phyloP scores from a whole-genome alignment of 2,888 invertebrate genomes.

The Hyles lineata region DNA sequence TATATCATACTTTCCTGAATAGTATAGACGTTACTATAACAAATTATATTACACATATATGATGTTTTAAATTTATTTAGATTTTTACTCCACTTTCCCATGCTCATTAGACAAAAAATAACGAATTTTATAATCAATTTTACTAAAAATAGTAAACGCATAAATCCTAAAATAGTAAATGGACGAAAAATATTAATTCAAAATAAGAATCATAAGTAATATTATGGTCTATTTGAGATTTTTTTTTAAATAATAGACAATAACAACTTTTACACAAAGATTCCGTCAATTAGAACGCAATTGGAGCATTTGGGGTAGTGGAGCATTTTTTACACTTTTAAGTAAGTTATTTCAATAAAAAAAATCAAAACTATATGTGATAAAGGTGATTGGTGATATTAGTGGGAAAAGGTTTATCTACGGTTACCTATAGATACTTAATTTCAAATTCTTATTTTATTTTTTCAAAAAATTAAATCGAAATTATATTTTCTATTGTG shows the following conservation, averaged over 20 bases:
- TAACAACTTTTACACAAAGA: background rate
- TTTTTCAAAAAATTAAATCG: slow-evolving; percentile 46
- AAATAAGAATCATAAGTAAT: background rate
- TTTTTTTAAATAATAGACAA: background rate
- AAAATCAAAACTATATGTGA: slow-evolving; percentile 52
- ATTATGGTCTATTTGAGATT: background rate
- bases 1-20: background rate
- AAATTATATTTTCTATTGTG: slow-evolving; percentile 31
- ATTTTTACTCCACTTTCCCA: slow-evolving; percentile 7
- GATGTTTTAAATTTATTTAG: background rate
- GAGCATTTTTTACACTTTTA: background rate
- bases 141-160: background rate
- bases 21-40: slow-evolving; percentile 10
- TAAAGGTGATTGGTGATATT: slow-evolving; percentile 71
- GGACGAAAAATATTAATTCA: background rate
- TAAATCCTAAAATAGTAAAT: background rate
- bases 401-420: slow-evolving; percentile 57
- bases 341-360: slow-evolving; percentile 18
- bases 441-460: slow-evolving; percentile 35
- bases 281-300: background rate
- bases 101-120: too few species aligned
- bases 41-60: background rate
- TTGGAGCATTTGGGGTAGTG: background rate
- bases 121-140: background rate
- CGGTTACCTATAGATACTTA: slow-evolving; percentile 49